phyloP scores from a whole-genome alignment of 2,113 vertebrate genomes.

The Epinephelus lanceolatus region DNA sequence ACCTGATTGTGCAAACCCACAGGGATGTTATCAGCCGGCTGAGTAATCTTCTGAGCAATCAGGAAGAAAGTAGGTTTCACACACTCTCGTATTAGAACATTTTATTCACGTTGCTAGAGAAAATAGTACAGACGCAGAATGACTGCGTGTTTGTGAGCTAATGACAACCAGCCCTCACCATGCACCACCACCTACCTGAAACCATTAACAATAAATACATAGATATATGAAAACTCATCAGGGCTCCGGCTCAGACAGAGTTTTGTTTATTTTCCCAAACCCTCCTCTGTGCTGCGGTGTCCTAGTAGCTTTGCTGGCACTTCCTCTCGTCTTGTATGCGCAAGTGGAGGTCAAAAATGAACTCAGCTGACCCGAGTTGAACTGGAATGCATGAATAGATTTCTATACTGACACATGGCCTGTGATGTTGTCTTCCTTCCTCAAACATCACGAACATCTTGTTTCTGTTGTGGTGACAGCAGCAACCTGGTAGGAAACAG shows the following conservation, averaged over 20 bases:
- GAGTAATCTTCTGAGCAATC: slow-evolving; percentile 59
- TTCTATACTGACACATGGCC: slow-evolving; percentile 50
- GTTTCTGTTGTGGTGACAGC: slow-evolving; percentile 51
- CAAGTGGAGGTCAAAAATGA: slow-evolving; percentile 48
- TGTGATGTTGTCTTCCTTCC: slow-evolving; percentile 56
- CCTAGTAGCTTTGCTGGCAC: slow-evolving; percentile 43
- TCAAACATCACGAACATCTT: slow-evolving; percentile 53
- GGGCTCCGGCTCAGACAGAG: slow-evolving; percentile 4
- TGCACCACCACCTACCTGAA: slow-evolving; percentile 10
- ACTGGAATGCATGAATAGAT: slow-evolving; percentile 62
- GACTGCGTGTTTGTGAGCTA: slow-evolving; percentile 1
- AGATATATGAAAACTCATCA: neutral
- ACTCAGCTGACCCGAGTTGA: slow-evolving; percentile 49
- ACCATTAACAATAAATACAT: slow-evolving; percentile 31
- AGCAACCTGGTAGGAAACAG: neutral
- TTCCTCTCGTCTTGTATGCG: slow-evolving; percentile 12
- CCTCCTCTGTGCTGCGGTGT: slow-evolving; percentile 17
- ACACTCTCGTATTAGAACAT: slow-evolving; percentile 19
- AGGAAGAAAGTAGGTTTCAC: slow-evolving; percentile 31
- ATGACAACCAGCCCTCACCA: slow-evolving; percentile 4
- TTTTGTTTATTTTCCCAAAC: slow-evolving; percentile 54
- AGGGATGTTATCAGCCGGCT: slow-evolving; percentile 48
- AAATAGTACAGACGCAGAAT: slow-evolving; percentile 8
- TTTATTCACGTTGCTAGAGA: slow-evolving; percentile 10
- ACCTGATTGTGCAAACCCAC: slow-evolving; percentile 66